Evolutionary conservation across 2,113 vertebrate genomes (phyloP).

Genomic region (Mustelus asterias): DNA sequence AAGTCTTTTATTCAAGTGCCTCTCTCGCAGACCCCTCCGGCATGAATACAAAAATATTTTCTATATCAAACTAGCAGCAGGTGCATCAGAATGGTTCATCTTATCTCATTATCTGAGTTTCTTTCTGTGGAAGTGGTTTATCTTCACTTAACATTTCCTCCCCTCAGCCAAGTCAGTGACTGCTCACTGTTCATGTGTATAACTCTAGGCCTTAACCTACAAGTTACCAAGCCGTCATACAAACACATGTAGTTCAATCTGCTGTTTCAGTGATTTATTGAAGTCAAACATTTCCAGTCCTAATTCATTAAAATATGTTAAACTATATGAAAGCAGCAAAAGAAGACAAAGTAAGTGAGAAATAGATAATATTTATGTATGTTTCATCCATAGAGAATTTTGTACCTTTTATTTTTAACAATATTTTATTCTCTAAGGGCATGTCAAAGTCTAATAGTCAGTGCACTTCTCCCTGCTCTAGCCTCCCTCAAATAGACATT

Average conservation of each 20-base stretch:
- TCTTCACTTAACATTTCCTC: background rate
- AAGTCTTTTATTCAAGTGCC: background rate
- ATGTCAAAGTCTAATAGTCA: background rate
- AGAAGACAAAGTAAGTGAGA: background rate
- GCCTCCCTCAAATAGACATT: background rate
- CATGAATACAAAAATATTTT: background rate
- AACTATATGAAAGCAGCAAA: background rate
- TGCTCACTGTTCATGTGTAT: background rate
- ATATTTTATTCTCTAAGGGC: background rate
- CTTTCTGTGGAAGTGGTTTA: slow-evolving; percentile 31
- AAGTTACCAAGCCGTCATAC: background rate
- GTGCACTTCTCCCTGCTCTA: background rate
- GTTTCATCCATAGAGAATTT: background rate
- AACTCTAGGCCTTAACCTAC: background rate
- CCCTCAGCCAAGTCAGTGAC: background rate
- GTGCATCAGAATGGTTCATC: background rate
- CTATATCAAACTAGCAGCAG: background rate
- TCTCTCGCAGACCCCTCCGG: background rate
- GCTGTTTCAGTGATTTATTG: background rate
- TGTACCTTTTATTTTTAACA: background rate
- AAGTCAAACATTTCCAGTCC: background rate
- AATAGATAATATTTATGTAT: background rate
- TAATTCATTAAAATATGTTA: background rate
- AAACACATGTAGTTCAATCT: background rate
- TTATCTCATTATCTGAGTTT: background rate